Evolutionary conservation across 2,113 vertebrate species (phyloP), one percentile per base, ranked within the genome.

Genomic region (Dipodomys ordii): DNA sequence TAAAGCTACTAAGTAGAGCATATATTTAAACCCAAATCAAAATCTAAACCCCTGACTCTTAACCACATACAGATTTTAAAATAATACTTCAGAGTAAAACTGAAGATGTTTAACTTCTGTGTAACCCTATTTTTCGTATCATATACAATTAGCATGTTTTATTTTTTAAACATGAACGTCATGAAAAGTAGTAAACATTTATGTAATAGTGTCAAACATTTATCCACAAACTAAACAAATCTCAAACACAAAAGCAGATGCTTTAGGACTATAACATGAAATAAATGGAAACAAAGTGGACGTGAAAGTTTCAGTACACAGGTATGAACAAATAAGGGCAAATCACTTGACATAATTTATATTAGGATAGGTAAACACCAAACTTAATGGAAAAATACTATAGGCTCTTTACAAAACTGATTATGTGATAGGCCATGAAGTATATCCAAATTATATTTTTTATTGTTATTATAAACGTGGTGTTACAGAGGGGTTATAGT

Each of bases 211-310:
- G 80, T 35, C 53, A 19, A 92, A 84, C 73, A 96, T 77, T 87
- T 82, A 91, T 88, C 12, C 81, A 91, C 16, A 90, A 46, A 94
- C 77, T 92, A 92, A 92, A 86, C n/a, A 78, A 92, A 90, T 64
- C 32, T 96, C 46, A 93, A 94, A 91, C 84, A 84, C n/a, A 93
- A 91, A 94, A 94, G 72, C 46, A 89, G 65, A 87, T 96, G 74
- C 23, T 81, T 81, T 80, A 65, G 30, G 62, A 77, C 77, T 83
- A 71, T 53, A 83, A 91, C 27, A 91, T 62, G 49, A 96, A 96
- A 92, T 72, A 92, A 91, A 89, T 30, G 22, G 62, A 92, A 95
- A 95, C 20, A 94, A 87, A 90, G 80, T 27, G 60, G 79, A 87
- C 91, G 28, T 44, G 35, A 68, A 94, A 94, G 81, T 72, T 89